Evolutionary conservation across 2,113 vertebrate genomes (phyloP).

Genomic region (Pao palembangensis): DNA sequence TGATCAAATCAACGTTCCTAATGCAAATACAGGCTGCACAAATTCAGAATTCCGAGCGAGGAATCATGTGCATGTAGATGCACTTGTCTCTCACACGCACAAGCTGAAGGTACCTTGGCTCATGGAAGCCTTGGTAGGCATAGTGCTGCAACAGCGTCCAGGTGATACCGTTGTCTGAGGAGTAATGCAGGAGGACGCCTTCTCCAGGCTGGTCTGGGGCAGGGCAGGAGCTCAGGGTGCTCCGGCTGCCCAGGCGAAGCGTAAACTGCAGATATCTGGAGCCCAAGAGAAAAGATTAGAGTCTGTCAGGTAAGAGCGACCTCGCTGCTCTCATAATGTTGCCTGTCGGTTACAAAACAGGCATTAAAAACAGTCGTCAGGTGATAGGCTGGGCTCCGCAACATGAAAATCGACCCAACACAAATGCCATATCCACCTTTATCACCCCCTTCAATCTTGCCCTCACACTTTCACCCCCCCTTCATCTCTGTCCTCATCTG

Average conservation of each 20-base stretch:
- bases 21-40: background rate
- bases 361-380: slow-evolving; percentile 65
- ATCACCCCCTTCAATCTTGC: slow-evolving; percentile 41
- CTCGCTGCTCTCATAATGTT: no score
- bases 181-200: slow-evolving; percentile 93
- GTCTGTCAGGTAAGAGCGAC: background rate
- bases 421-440: slow-evolving; percentile 58
- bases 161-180: slow-evolving; percentile 93
- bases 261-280: slow-evolving; percentile 95
- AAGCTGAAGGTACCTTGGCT: slow-evolving; percentile 82
- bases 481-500: slow-evolving; percentile 51
- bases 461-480: slow-evolving; percentile 35
- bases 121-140: slow-evolving; percentile 92
- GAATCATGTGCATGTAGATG: background rate
- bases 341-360: slow-evolving; percentile 50
- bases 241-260: slow-evolving; percentile 89
- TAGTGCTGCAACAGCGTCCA: slow-evolving; percentile 96
- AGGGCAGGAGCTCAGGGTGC: slow-evolving; percentile 90
- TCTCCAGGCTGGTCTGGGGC: slow-evolving; percentile 93
- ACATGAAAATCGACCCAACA: slow-evolving; percentile 65
- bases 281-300: background rate
- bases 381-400: slow-evolving; percentile 45
- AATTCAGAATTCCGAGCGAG: slow-evolving; percentile 2
- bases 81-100: background rate
- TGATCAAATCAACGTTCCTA: background rate